A percentile compares a stretch with the other conserved stretches of the same genome.
Evolutionary conservation across 2,888 invertebrate genomes (phyloP).

Genomic region (Aethes cnicana): DNA sequence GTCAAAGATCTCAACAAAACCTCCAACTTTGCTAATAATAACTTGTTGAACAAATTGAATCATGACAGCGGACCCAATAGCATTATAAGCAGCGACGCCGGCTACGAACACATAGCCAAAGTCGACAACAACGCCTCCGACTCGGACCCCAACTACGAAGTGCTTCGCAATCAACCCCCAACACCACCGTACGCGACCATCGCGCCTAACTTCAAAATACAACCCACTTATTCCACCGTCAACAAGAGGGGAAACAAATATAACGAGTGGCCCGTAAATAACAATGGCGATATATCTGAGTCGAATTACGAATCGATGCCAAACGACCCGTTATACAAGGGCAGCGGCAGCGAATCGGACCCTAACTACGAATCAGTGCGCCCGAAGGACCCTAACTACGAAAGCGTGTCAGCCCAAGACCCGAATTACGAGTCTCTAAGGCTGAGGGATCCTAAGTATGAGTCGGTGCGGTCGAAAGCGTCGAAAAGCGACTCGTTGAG

Average conservation of each 20-base stretch:
- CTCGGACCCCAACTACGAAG: slow-evolving; percentile 91
- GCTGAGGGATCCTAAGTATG: slow-evolving; percentile 86
- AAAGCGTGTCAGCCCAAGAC: slow-evolving; percentile 86
- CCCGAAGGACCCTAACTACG: slow-evolving; percentile 86
- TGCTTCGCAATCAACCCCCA: slow-evolving; percentile 83
- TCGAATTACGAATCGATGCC: slow-evolving; percentile 91
- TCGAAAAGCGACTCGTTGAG: slow-evolving; percentile 83
- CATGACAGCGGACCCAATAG: slow-evolving; percentile 83
- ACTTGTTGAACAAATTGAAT: slow-evolving; percentile 57
- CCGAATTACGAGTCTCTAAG: slow-evolving; percentile 86
- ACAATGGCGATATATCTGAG: slow-evolving; percentile 82
- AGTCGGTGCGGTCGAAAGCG: slow-evolving; percentile 82
- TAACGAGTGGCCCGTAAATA: slow-evolving; percentile 78
- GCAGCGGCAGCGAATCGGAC: slow-evolving; percentile 88
- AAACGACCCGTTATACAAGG: slow-evolving; percentile 82
- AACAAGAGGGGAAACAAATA: slow-evolving; percentile 78
- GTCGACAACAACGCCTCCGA: slow-evolving; percentile 79
- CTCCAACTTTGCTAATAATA: slow-evolving; percentile 57
- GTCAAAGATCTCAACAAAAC: slow-evolving; percentile 69
- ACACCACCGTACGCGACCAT: slow-evolving; percentile 77
- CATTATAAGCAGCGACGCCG: slow-evolving; percentile 85
- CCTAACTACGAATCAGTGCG: slow-evolving; percentile 87
- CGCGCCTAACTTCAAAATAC: slow-evolving; percentile 67
- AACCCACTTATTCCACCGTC: slow-evolving; percentile 80
- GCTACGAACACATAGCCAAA: slow-evolving; percentile 86